Evolutionary conservation across 2,797 vertebrate genomes (phyloP).

Genomic region (Salmo trutta): DNA sequence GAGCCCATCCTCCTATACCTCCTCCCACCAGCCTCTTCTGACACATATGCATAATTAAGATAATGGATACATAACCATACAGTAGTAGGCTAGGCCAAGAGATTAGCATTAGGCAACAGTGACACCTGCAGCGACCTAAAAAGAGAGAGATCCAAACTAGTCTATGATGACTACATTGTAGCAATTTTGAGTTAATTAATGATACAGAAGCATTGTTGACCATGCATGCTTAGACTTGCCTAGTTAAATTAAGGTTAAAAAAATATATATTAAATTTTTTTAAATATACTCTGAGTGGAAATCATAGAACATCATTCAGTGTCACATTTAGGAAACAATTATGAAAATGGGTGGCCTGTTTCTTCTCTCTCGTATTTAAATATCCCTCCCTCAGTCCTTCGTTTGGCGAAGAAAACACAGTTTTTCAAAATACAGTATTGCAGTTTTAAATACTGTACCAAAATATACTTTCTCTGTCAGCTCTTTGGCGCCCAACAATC

Average conservation of each 20-base stretch:
- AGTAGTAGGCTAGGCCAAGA: not conserved
- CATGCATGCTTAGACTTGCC: not conserved
- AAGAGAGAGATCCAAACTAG: not conserved
- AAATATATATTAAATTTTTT: no score
- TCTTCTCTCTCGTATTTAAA: not conserved
- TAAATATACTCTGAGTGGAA: no score
- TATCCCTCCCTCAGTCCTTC: not conserved
- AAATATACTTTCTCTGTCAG: not conserved
- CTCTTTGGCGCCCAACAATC: conserved; percentile 84
- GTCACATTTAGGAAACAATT: not conserved
- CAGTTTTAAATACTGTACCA: not conserved
- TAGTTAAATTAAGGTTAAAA: no score
- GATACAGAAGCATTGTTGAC: not conserved
- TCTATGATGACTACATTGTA: not conserved
- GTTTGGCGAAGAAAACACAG: not conserved
- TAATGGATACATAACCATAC: no score
- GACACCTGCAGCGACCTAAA: conserved; percentile 65
- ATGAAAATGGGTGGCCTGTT: not conserved
- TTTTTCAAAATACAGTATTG: not conserved
- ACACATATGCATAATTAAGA: no score
- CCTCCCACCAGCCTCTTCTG: no score
- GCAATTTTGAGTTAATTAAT: not conserved
- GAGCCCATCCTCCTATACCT: no score
- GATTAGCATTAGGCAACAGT: conserved; percentile 54
- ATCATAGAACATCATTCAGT: not conserved